Percentiles rank a stretch among this genome's conserved stretches.
Conservation (phyloP, 2,888 invertebrate genomes). For the Callinectes sapidus region DNA sequence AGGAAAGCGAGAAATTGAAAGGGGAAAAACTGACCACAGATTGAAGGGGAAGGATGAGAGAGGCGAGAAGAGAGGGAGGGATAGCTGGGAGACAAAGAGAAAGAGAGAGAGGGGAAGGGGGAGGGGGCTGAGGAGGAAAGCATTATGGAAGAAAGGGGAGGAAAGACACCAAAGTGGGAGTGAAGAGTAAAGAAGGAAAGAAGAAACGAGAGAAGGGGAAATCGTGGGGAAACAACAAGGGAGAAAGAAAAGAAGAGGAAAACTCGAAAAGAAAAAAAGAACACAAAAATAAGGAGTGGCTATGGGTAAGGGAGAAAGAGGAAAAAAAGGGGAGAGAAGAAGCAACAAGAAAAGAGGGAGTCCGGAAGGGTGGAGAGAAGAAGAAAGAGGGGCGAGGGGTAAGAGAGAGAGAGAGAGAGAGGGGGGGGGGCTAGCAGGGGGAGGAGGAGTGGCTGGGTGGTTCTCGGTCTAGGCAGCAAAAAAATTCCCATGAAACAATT, state of each 20-base stretch:
- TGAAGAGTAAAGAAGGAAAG: neutral
- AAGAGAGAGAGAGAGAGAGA: neutral
- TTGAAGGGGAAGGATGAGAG: neutral
- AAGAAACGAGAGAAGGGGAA: neutral
- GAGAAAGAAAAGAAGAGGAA: neutral
- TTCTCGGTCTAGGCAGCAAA: neutral
- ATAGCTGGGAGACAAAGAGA: neutral
- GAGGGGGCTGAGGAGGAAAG: neutral
- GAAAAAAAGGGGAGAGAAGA: neutral
- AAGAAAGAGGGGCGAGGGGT: neutral
- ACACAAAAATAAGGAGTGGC: too few species aligned
- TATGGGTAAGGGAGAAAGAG: too few species aligned
- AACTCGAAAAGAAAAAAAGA: neutral
- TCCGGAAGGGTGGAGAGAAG: neutral
- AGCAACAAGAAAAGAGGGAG: neutral
- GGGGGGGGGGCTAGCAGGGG: too few species aligned
- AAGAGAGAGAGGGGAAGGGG: neutral
- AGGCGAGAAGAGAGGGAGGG: neutral
- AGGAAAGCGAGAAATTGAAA: neutral
- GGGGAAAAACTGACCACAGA: neutral
- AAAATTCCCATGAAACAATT: slow-evolving; percentile 50
- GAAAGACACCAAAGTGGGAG: neutral
- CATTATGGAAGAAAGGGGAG: neutral
- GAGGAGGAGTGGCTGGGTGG: neutral
- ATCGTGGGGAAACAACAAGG: neutral